Conservation (phyloP, 2,888 invertebrate species). For the Pollenia amentaria region DNA sequence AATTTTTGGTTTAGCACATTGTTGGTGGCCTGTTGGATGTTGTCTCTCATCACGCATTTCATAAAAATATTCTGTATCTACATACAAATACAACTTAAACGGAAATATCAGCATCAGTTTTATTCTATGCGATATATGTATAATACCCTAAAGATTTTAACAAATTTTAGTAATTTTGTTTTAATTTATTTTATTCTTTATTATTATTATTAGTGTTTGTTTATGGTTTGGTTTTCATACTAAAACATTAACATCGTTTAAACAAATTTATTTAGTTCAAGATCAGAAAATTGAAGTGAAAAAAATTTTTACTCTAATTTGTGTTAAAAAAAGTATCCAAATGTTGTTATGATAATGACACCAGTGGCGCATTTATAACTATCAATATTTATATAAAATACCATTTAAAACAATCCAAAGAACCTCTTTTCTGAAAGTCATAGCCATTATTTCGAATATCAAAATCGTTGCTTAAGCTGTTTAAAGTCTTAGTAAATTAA, state of each 20-base stretch:
- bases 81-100: not conserved
- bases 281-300: no score
- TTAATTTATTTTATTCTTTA: not conserved
- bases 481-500: no score
- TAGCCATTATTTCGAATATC: no score
- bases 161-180: not conserved
- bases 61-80: not conserved
- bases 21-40: conserved; percentile 3
- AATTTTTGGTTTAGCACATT: conserved; percentile 46
- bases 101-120: not conserved
- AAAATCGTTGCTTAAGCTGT: no score
- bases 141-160: not conserved
- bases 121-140: not conserved
- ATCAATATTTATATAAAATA: no score
- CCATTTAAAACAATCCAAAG: no score
- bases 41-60: conserved; percentile 15
- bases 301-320: no score
- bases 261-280: conserved; percentile 2
- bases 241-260: conserved; percentile 37
- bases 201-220: not conserved
- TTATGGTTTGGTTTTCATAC: conserved; percentile 26
- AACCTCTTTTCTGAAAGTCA: no score
- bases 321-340: no score
- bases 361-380: no score
- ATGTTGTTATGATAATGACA: no score